A percentile compares a stretch with the other conserved stretches of the same genome.
phyloP scores from a whole-genome alignment of 23 tunicate genomes.

The Oikopleura vanhoeffeni region DNA sequence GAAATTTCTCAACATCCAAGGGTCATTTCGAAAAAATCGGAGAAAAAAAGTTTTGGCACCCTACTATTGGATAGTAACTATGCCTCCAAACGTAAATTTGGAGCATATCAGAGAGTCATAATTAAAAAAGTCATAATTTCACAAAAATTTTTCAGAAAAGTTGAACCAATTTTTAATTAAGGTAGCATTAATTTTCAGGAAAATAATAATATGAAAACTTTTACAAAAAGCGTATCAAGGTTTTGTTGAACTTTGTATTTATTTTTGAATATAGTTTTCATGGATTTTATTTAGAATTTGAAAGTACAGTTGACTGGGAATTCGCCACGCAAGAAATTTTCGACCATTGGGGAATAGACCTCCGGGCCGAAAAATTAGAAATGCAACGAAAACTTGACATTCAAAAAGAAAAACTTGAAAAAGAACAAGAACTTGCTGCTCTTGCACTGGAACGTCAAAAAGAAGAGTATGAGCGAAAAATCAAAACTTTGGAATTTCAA shows the following conservation, averaged over 20 bases:
- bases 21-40: too few relatives aligned
- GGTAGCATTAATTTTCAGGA: too few relatives aligned
- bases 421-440: neutral
- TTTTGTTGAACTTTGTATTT: neutral
- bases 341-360: slow-evolving; percentile 86
- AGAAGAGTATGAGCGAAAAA: slow-evolving; percentile 6
- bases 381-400: neutral
- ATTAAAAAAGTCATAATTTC: too few relatives aligned
- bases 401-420: neutral
- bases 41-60: too few relatives aligned
- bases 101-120: too few relatives aligned
- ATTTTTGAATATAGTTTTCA: neutral
- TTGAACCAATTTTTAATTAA: too few relatives aligned
- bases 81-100: too few relatives aligned
- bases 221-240: too few relatives aligned
- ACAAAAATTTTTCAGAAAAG: too few relatives aligned
- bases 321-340: slow-evolving; percentile 74
- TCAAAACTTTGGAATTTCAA: slow-evolving; percentile 4
- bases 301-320: slow-evolving; percentile 51
- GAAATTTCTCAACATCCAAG: too few relatives aligned
- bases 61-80: too few relatives aligned
- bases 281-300: neutral
- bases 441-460: neutral
- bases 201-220: too few relatives aligned
- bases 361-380: slow-evolving; percentile 39